Conservation (phyloP, 2,888 invertebrate species). For the Dendrolimus houi region DNA sequence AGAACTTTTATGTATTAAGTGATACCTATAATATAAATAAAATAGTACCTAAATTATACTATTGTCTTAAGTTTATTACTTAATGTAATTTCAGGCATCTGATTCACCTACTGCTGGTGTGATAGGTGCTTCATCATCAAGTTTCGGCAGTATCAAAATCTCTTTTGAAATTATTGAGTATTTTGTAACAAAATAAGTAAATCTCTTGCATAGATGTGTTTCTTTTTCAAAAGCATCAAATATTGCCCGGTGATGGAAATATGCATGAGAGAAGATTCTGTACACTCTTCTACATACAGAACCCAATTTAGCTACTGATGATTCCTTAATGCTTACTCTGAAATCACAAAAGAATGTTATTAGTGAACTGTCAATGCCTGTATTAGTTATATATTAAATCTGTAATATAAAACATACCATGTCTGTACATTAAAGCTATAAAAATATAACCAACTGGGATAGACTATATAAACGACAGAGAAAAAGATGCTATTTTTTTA, state of each 20-base stretch:
- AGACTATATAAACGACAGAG: too few species aligned
- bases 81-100: constrained; percentile 54
- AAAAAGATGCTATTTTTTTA: too few species aligned
- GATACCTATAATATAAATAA: too few species aligned
- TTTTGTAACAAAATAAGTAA: constrained; percentile 98
- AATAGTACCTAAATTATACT: too few species aligned
- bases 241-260: constrained; percentile 97
- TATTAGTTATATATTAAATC: too few species aligned
- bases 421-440: too few species aligned
- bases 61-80: background rate
- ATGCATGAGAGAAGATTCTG: constrained; percentile 99
- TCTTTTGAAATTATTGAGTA: constrained; percentile 99
- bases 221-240: constrained; percentile 99
- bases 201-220: constrained; percentile 95
- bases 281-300: constrained; percentile 99
- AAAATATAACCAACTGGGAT: too few species aligned
- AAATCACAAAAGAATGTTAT: constrained; percentile 26
- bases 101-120: constrained; percentile 72
- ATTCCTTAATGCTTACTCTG: constrained; percentile 99
- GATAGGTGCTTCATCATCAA: constrained; percentile 83
- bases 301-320: constrained; percentile 98
- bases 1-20: too few species aligned
- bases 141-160: constrained; percentile 97
- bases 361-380: too few species aligned
- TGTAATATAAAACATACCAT: too few species aligned